Conservation (phyloP, 2,888 invertebrate species). For the Drosophila algonquin region DNA sequence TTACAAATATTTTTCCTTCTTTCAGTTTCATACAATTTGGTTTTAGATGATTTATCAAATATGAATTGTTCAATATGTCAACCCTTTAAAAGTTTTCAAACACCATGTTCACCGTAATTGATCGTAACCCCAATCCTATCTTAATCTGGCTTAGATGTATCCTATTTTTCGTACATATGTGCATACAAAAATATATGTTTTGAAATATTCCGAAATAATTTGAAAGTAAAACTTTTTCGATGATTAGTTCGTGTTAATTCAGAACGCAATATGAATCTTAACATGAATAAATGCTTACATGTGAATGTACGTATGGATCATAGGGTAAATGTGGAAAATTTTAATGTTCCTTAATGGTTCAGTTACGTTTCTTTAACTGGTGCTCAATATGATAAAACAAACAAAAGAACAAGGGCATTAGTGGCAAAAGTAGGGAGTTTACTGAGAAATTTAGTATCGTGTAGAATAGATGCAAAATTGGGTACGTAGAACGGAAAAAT, state of each 20-base stretch:
- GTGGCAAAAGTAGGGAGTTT: neutral
- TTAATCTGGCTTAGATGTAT: neutral
- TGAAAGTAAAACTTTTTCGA: neutral
- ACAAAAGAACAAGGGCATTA: neutral
- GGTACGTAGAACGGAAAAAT: slow-evolving; percentile 1
- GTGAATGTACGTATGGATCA: neutral
- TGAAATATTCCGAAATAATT: neutral
- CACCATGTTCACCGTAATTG: neutral
- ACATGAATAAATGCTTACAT: neutral
- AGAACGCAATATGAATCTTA: neutral
- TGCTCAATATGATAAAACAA: neutral
- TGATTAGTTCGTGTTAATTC: neutral
- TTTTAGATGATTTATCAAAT: neutral
- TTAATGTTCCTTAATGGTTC: neutral
- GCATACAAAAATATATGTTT: neutral
- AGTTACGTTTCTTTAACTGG: neutral
- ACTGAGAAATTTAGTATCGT: slow-evolving; percentile 10
- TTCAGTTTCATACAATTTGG: no score
- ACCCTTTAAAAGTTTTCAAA: neutral
- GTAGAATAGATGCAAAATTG: slow-evolving; percentile 12
- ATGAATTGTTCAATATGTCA: neutral
- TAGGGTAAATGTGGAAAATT: slow-evolving; percentile 5
- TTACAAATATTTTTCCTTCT: no score
- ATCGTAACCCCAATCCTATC: neutral
- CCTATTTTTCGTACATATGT: slow-evolving; percentile 9